Evolutionary conservation across 2,113 vertebrate species (phyloP).

Genomic region (Perccottus glenii): DNA sequence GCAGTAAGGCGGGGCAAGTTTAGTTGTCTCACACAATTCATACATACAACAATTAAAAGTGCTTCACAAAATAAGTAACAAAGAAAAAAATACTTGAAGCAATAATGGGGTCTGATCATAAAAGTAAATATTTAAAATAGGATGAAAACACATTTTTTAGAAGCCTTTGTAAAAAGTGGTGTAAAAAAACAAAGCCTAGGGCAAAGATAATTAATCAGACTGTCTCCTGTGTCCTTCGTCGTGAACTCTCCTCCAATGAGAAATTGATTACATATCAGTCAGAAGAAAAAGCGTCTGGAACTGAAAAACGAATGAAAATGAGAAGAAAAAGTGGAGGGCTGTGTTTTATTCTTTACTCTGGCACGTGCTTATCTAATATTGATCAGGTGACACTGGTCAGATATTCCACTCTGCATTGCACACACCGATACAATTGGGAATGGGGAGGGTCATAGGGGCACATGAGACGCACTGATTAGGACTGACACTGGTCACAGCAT

Average conservation of each 20-base stretch:
- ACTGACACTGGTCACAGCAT: constrained; percentile 29
- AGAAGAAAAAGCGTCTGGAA: constrained; percentile 41
- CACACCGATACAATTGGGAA: constrained; percentile 38
- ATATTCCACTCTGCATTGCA: constrained; percentile 62
- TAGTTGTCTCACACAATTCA: too few species aligned
- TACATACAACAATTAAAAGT: too few species aligned
- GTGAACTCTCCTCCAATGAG: constrained; percentile 39
- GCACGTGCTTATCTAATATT: constrained; percentile 67
- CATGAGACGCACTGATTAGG: constrained; percentile 45
- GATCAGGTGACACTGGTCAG: constrained; percentile 65
- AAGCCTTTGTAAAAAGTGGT: background rate
- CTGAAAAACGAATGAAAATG: constrained; percentile 25
- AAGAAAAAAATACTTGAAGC: constrained; percentile 29
- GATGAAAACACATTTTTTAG: background rate
- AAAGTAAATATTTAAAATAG: constrained; percentile 12
- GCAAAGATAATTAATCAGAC: constrained; percentile 35
- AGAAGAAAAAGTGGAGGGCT: constrained; percentile 17
- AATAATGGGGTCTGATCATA: background rate
- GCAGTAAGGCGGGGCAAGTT: too few species aligned
- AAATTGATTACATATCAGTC: constrained; percentile 74
- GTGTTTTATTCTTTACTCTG: constrained; percentile 34
- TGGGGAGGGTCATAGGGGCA: constrained; percentile 5
- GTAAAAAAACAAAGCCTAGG: constrained; percentile 22
- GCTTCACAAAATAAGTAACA: background rate
- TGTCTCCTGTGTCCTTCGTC: constrained; percentile 28